Evolutionary conservation across 2,888 invertebrate genomes (phyloP).

Genomic region (Andrena bucephala): DNA sequence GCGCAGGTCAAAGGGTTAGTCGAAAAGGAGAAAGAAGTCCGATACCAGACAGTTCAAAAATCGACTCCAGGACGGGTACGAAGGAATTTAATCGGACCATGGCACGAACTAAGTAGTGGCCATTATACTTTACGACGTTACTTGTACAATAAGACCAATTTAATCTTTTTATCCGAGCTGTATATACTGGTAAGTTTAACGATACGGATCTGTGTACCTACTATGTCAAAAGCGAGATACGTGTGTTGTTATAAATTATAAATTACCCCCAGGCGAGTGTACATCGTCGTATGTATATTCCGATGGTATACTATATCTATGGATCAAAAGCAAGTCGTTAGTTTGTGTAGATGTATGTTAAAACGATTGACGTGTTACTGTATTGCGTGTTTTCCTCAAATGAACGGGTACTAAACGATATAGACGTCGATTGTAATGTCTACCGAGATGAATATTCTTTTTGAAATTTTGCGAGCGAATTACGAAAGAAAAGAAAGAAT

Average conservation of each 20-base stretch:
- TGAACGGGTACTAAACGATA: conserved; percentile 33
- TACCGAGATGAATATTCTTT: conserved; percentile 46
- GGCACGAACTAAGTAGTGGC: conserved; percentile 59
- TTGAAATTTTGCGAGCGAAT: conserved; percentile 48
- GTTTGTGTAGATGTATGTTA: conserved; percentile 47
- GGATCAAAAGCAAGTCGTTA: conserved; percentile 48
- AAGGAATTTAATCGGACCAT: conserved; percentile 68
- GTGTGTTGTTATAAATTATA: conserved; percentile 28
- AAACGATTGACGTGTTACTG: conserved; percentile 56
- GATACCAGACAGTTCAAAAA: conserved; percentile 48
- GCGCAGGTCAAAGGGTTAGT: conserved; percentile 11
- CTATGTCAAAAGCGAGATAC: conserved; percentile 35
- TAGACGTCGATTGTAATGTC: conserved; percentile 3
- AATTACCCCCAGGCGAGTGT: conserved; percentile 35
- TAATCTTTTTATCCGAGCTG: conserved; percentile 58
- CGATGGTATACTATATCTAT: conserved; percentile 31
- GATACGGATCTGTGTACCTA: conserved; percentile 48
- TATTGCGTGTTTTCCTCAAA: conserved; percentile 59
- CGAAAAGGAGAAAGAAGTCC: neutral
- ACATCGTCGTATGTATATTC: conserved; percentile 42
- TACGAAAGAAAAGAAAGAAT: conserved; percentile 30
- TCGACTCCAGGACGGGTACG: conserved; percentile 41
- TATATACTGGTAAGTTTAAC: conserved; percentile 57
- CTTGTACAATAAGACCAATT: conserved; percentile 63
- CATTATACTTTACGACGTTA: conserved; percentile 49